phyloP scores from a whole-genome alignment of 2,888 invertebrate genomes.

The Drosophila conformis region DNA sequence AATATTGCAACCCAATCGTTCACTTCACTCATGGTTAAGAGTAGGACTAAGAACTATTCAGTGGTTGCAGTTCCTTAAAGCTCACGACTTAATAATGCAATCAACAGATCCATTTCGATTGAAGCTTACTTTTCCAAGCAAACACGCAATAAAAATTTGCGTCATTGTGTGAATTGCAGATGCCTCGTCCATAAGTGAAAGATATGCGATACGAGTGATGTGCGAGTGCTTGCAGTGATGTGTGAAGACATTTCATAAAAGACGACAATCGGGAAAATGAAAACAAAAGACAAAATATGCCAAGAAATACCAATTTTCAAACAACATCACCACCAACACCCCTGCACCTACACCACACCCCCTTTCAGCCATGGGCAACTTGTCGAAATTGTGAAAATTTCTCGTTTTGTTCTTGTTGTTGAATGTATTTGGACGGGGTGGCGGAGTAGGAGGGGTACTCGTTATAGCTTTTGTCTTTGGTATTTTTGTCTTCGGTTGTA shows the following conservation, averaged over 20 bases:
- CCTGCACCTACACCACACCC: background rate
- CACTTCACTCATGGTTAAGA: background rate
- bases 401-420: constrained; percentile 5
- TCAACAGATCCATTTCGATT: background rate
- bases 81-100: background rate
- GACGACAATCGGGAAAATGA: constrained; percentile 7
- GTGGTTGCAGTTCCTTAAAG: no score
- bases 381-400: constrained; percentile 37
- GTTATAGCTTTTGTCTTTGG: constrained; percentile 43
- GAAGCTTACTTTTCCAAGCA: background rate
- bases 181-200: constrained; percentile 1
- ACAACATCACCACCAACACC: background rate
- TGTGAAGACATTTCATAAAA: constrained; percentile 8
- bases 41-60: background rate
- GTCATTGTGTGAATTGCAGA: background rate
- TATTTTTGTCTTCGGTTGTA: constrained; percentile 30
- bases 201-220: constrained; percentile 15
- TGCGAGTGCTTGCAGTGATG: background rate
- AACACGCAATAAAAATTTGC: background rate
- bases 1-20: no score
- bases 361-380: constrained; percentile 19
- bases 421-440: background rate
- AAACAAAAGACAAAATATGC: constrained; percentile 37
- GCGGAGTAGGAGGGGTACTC: background rate
- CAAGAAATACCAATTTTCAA: constrained; percentile 32